A percentile compares a stretch with the other conserved stretches of the same genome.
Conservation (phyloP, 1,140 invertebrate genomes). For the Holotrichia oblita region DNA sequence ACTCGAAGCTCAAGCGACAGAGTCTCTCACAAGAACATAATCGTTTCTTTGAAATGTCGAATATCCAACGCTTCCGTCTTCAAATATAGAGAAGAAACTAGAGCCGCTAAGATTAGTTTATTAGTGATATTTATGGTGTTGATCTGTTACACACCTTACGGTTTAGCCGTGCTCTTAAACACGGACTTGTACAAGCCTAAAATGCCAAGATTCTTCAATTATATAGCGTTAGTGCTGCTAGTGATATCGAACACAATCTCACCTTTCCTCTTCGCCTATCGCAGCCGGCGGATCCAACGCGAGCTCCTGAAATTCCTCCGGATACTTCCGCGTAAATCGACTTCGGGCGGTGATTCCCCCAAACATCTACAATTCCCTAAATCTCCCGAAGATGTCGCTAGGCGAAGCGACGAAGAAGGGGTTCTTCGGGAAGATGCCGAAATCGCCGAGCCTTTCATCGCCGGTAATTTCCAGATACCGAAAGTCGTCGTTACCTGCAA, state of each 20-base stretch:
- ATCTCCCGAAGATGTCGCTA: background rate
- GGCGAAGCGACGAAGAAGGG: background rate
- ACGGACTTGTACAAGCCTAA: conserved; percentile 60
- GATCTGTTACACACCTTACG: conserved; percentile 76
- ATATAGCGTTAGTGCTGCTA: conserved; percentile 71
- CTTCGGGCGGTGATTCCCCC: background rate
- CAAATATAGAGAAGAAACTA: conserved; percentile 81
- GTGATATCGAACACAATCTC: conserved; percentile 75
- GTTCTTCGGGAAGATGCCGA: background rate
- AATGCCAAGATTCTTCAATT: conserved; percentile 61
- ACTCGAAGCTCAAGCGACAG: conserved; percentile 58
- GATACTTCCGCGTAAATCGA: conserved; percentile 59
- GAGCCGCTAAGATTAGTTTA: conserved; percentile 81
- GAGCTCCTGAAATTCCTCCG: conserved; percentile 73
- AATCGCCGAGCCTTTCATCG: conserved; percentile 3
- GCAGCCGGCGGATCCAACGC: conserved; percentile 78
- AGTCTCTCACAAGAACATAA: conserved; percentile 65
- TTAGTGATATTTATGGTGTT: conserved; percentile 77
- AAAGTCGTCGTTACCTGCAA: conserved; percentile 57
- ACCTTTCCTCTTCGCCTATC: conserved; percentile 81
- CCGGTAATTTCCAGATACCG: conserved; percentile 43
- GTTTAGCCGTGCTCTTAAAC: conserved; percentile 64
- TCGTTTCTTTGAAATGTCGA: conserved; percentile 75
- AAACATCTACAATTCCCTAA: background rate
- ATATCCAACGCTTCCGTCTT: conserved; percentile 87